Base-by-base conservation (phyloP, 1,140 invertebrate species). In the Brachionus rotundiformis region DNA sequence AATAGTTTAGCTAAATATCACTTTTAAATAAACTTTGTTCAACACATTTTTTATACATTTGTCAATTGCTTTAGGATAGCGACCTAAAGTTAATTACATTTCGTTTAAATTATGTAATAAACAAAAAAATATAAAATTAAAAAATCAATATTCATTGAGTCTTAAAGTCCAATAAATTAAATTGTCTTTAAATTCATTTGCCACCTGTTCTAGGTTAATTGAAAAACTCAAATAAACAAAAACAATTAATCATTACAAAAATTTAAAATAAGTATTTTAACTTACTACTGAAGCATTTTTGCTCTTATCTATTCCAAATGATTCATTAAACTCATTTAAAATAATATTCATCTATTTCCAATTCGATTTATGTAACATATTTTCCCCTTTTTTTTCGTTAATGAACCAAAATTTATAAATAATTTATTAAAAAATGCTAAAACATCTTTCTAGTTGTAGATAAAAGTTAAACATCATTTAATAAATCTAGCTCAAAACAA, bases 11-110 rank as follows among this genome's bases (percentile, higher is more conserved):
- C 29, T 68, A 68, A 68, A 68, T 68, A 68, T 68, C 63, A 68
- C 31, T 36, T 33, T 68, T 36, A n/a, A 33, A 33, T 68, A 68
- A 68, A 68, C 63, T 68, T 68, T 68, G 33, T 16, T 68, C 33
- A 68, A 68, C 31, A 68, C 63, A 68, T 68, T 68, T 68, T 68
- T 68, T 68, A 36, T 31, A 68, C 63, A 68, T 68, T 68, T 68
- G 63, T 54, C 47, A 54, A 54, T 54, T 54, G 19, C 47, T 54
- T 54, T 54, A 8, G 47, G 19, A 2, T 54, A 63, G 25, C 23
- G 25, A 13, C n/a, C 29, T 63, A 33, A 63, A 63, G 13, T 63
- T 4, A 29, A 29, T 63, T 63, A 13, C 2, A 29, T 29, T 33
- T 63, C 13, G 1, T n/a, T 13, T 11, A 29, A 63, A 63, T 63